These are phyloP conservation scores for Psettodes erumei DNA, from an alignment of 2,113 vertebrate genomes.

Conservation along the genomic window DNA sequence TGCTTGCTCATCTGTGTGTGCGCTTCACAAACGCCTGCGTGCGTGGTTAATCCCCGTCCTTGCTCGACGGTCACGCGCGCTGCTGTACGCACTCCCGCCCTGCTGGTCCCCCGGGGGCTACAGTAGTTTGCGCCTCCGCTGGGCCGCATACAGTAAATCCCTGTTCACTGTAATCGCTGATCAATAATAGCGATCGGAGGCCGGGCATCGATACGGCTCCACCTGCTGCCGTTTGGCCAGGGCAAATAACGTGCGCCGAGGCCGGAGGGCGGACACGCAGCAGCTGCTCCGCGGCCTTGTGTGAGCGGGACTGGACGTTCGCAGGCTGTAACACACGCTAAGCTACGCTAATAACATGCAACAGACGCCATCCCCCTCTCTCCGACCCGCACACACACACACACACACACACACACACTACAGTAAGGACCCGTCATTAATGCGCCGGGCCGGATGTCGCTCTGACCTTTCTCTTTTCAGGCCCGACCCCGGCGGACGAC, in stretches of 20 bases:
- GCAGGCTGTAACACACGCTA: no score
- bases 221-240: constrained; percentile 52
- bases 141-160: constrained; percentile 72
- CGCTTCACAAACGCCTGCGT: background rate
- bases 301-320: background rate
- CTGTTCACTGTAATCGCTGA: constrained; percentile 72
- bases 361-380: background rate
- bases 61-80: constrained; percentile 68
- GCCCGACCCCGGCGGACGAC: constrained; percentile 74
- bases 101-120: constrained; percentile 71
- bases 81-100: constrained; percentile 33
- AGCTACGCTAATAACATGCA: background rate
- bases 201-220: constrained; percentile 65
- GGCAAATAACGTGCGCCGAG: constrained; percentile 37
- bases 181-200: constrained; percentile 72
- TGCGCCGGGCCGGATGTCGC: constrained; percentile 73
- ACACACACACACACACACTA: constrained; percentile 46
- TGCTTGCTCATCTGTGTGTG: no score
- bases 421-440: constrained; percentile 72
- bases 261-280: background rate
- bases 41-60: constrained; percentile 72
- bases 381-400: constrained; percentile 25
- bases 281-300: background rate
- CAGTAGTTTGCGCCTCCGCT: constrained; percentile 67
- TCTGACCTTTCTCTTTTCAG: constrained; percentile 76